A percentile compares a stretch with the other conserved stretches of the same genome.
phyloP scores from a whole-genome alignment of 2,113 vertebrate genomes.

The Carassius auratus region DNA sequence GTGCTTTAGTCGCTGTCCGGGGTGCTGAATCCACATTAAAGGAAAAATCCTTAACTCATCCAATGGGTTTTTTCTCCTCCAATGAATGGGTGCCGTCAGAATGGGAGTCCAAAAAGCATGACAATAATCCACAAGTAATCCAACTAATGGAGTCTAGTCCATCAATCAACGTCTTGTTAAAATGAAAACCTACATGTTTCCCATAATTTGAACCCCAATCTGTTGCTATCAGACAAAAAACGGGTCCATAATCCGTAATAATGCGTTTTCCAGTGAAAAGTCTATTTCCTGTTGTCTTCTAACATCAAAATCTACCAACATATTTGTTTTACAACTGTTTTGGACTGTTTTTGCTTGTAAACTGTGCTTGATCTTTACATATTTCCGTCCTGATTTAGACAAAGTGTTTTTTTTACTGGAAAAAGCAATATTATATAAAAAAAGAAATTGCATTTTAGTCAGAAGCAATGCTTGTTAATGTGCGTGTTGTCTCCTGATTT shows the following conservation, averaged over 20 bases:
- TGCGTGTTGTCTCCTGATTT: too few relatives aligned
- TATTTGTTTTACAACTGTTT: background rate
- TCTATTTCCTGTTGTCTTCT: background rate
- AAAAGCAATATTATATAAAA: too few relatives aligned
- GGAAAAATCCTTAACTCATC: background rate
- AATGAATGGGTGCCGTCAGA: background rate
- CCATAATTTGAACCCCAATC: background rate
- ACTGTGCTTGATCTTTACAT: too few relatives aligned
- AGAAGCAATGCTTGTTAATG: too few relatives aligned
- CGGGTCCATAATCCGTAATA: too few relatives aligned
- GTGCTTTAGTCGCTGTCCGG: constrained; percentile 27
- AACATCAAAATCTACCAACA: background rate
- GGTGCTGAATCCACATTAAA: constrained; percentile 48
- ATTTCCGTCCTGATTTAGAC: too few relatives aligned
- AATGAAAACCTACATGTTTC: background rate
- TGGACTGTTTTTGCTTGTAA: background rate
- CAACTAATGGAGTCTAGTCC: background rate
- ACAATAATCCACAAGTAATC: background rate
- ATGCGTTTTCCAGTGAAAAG: too few relatives aligned
- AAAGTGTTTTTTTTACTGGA: too few relatives aligned
- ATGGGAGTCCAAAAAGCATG: background rate
- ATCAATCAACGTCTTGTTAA: background rate
- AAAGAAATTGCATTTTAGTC: too few relatives aligned
- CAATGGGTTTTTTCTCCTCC: background rate
- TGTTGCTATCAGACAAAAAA: too few relatives aligned